A percentile compares a stretch with the other conserved stretches of the same genome.
Evolutionary conservation across 1,140 invertebrate species (phyloP).

Genomic region (Pseudachorutes palmiensis): DNA sequence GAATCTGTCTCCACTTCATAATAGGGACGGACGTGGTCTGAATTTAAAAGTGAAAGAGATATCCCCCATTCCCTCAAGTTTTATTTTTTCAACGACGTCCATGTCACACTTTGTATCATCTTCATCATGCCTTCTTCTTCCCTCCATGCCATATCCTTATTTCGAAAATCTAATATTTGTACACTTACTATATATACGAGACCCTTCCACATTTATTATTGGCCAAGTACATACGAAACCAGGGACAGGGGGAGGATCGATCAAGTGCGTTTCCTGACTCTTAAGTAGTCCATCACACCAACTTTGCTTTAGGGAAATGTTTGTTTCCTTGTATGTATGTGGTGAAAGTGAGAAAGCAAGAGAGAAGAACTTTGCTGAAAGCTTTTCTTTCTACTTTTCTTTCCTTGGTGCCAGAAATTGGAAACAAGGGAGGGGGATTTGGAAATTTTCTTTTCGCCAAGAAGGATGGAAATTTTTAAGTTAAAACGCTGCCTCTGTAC

Average conservation of each 20-base stretch:
- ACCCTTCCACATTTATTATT: not conserved
- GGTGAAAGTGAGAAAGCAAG: not conserved
- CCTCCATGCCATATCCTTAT: no score
- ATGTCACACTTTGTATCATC: not conserved
- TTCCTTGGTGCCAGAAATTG: no score
- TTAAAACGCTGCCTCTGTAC: no score
- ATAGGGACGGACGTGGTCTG: not conserved
- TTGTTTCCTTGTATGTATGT: not conserved
- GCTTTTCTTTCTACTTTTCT: no score
- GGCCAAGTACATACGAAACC: not conserved
- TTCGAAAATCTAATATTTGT: conserved; percentile 7
- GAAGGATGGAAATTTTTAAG: no score
- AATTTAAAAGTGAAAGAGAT: not conserved
- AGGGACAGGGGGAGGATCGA: not conserved
- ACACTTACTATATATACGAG: no score
- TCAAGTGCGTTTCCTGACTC: not conserved
- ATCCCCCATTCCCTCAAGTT: not conserved
- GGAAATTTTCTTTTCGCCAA: no score
- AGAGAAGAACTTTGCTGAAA: no score
- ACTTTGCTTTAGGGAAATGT: not conserved
- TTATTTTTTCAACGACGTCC: not conserved
- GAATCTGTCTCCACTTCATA: conserved; percentile 11
- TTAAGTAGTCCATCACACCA: conserved; percentile 10
- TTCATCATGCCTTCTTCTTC: no score
- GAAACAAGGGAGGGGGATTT: no score